phyloP scores from a whole-genome alignment of 2,113 vertebrate species.

The Glareola pratincola region DNA sequence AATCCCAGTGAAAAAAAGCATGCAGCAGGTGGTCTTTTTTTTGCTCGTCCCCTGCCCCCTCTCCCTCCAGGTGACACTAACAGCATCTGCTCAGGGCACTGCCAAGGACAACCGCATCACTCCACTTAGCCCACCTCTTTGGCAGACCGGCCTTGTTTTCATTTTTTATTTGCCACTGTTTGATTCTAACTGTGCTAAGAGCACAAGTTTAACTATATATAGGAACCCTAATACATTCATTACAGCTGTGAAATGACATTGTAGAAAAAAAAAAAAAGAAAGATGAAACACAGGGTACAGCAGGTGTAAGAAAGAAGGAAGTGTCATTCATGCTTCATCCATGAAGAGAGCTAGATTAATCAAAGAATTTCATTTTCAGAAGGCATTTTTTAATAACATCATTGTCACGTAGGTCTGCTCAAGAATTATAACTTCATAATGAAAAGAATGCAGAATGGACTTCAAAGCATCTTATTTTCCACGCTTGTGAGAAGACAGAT shows the following conservation, averaged over 20 bases:
- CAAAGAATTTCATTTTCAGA: background rate
- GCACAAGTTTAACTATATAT: background rate
- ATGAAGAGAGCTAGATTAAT: constrained; percentile 14
- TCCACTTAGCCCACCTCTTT: background rate
- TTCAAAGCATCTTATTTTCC: background rate
- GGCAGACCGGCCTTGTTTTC: background rate
- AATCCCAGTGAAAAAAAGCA: background rate
- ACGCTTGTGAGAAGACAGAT: background rate
- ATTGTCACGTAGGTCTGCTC: background rate
- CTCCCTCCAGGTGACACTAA: background rate
- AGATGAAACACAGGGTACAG: background rate
- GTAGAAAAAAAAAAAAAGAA: background rate
- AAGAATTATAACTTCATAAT: background rate
- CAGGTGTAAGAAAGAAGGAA: background rate
- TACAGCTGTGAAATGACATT: background rate
- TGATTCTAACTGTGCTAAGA: background rate
- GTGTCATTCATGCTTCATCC: background rate
- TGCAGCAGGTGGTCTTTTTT: constrained; percentile 1
- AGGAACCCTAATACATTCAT: background rate
- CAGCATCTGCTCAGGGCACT: background rate
- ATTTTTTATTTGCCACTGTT: background rate
- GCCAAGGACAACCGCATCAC: background rate
- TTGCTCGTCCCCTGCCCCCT: background rate
- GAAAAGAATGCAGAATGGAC: constrained; percentile 2
- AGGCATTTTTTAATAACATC: background rate